Evolutionary conservation across 2,797 vertebrate genomes (phyloP), one percentile per base, ranked within the genome.

Genomic region (Agapornis canus): DNA sequence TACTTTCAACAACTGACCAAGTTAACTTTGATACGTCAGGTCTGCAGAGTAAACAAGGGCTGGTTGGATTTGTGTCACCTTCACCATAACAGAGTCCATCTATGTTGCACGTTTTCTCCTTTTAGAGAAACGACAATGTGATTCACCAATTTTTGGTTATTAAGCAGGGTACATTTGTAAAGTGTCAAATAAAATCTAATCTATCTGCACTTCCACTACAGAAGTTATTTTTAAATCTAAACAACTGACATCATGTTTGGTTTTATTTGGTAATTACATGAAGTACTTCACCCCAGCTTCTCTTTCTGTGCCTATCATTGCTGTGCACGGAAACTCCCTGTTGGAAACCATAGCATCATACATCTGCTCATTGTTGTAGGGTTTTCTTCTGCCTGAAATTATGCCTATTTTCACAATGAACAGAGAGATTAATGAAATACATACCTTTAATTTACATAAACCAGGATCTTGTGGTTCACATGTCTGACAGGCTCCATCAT

Each of bases 41-140:
- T 84, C 97, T 98, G 95, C 99, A 99, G 32, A 98, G 94, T 90
- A 99, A 97, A 94, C 99, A 99, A 35, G 98, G 97, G 81, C 97
- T 99, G 94, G 92, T 97, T 90, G 98, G 98, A 96, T 98, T 98
- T 95, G 89, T 95, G 82, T 98, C 98, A 9, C 98, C 98, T 86
- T 99, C 98, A 48, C 79, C 95, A 42, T 99, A 99, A 97, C 99
- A 99, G 59, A 98, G 51, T 17, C 98, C 98, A 82, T 98, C 97
- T 42, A 99, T 99, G 95, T 97, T 98, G 97, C 99, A 99, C 5
- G 98, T 98, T 95, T 98, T 98, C 95, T 99, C 98, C 99, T 99
- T 99, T 97, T 47, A 96, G 51, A 49, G 35, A 91, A 94, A 94
- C 11, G 37, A 63, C 76, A 95, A 90, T 9, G 25, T 18, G 15